Base-by-base conservation (phyloP, 1,140 invertebrate genomes). In the Doryteuthis pealeii region DNA sequence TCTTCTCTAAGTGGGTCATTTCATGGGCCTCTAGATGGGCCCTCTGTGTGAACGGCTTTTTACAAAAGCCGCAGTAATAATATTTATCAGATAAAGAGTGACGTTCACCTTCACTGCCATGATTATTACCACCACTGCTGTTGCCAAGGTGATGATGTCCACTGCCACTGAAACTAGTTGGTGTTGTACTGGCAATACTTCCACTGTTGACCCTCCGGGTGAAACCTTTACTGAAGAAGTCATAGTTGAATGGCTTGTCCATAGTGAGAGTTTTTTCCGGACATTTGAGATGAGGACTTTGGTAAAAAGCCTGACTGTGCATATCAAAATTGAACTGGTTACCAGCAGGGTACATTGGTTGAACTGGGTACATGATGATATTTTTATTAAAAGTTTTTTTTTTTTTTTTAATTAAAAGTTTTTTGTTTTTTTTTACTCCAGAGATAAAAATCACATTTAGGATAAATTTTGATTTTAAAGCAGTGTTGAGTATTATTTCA, bases 61-160 rank as follows among this genome's bases (percentile, higher is more conserved):
- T 43, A 70, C 94, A 95, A 84, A 95, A 93, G 33, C 90, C 90
- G 84, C 95, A 96, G 84, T 94, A 93, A 89, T 94, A 95, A 1
- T 94, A 94, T 83, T 95, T 95, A 83, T 95, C 93, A n/a, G 18
- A 22, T 62, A 28, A 4, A 62, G 54, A 22, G 54, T n/a, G 54
- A 6, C 71, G 58, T 33, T 73, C 40, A 62, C 74, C 73, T 49
- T 75, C 72, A 14, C 43, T 62, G 71, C 73, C 72, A 28, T 73
- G 72, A 49, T 77, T 74, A 5, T 73, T 73, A 32, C 72, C 74
- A 33, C 74, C 73, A 32, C 76, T 74, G 28, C 73, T 77, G 45
- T 77, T 73, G 26, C 35, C 35, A 40, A 40, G 35, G 54, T 74
- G 28, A 43, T 77, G 73, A 18, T 74, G 18, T 22, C 26, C 26